Evolutionary conservation across 2,113 vertebrate species (phyloP), one percentile per base, ranked within the genome.

Genomic region (Gymnogyps californianus): DNA sequence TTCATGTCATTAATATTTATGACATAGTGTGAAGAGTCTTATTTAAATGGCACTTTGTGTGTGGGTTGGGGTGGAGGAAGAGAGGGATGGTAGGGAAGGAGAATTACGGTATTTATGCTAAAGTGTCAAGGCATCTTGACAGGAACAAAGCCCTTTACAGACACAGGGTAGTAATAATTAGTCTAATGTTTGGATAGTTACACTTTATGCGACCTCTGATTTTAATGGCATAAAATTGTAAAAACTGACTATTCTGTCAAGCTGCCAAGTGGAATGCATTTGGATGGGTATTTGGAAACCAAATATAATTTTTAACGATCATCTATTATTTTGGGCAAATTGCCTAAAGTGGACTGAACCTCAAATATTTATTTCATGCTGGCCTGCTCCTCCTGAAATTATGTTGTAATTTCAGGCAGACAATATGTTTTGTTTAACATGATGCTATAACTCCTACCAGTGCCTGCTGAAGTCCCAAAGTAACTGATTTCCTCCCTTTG

Each of bases 1-100:
- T 94, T 74, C 38, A 15, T 36, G 54, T 47, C 89, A 93, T 96
- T 95, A 96, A 91, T 95, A 96, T 96, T 97, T 91, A 95, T 91
- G 54, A 83, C 75, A 83, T 26, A 93, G 82, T 44, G 46, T 86
- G 82, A 93, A 90, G 64, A 87, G 81, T 84, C 77, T 78, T 89
- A 85, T 69, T 96, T 90, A 95, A 95, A 93, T 80, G 66, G 51
- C 82, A 83, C 31, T 90, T 83, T 44, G 57, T 72, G 59, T 91
- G 74, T 74, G 49, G 74, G 49, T 87, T 90, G 61, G 61, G 52
- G 40, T 87, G 54, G 74, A 80, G 62, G 70, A 87, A 94, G 66
- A 90, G 52, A 80, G 49, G 40, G 57, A 64, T 85, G 16, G 44
- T 57, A 82, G 66, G 13, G 57, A 26, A 83, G 40, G 69, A 83